These are phyloP conservation scores for Engystomops pustulosus DNA, from an alignment of 2,113 vertebrate species.

Conservation along the genomic window DNA sequence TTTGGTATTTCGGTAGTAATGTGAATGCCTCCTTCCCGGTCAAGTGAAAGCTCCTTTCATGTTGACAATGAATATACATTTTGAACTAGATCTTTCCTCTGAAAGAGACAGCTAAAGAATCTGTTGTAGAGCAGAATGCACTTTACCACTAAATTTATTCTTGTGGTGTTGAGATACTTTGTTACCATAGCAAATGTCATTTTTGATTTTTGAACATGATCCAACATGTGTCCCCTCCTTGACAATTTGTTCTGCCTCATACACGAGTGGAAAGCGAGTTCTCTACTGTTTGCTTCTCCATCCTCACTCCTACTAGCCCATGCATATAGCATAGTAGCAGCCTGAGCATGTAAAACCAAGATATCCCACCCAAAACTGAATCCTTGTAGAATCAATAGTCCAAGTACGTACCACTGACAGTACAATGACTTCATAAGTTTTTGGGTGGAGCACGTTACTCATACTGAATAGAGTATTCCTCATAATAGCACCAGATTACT, in stretches of 20 bases:
- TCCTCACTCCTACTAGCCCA: background rate
- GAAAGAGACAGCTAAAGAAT: background rate
- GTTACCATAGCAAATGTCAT: too few species aligned
- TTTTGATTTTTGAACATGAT: too few species aligned
- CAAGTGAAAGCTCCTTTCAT: background rate
- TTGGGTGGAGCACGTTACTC: slow-evolving; percentile 7
- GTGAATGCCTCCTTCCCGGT: background rate
- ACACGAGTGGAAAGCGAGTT: background rate
- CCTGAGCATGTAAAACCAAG: background rate
- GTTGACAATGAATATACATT: background rate
- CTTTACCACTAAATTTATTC: background rate
- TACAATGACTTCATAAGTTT: background rate
- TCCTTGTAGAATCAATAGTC: background rate
- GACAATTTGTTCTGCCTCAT: too few species aligned
- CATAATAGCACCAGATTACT: slow-evolving; percentile 8
- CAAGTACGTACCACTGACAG: background rate
- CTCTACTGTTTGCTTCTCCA: background rate
- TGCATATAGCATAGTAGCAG: background rate
- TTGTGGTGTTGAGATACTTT: background rate
- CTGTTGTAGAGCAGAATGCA: background rate
- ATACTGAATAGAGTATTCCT: background rate
- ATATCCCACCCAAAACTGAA: background rate
- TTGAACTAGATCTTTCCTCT: background rate
- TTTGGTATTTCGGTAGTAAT: background rate
- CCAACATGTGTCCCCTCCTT: too few species aligned